Percentiles rank a stretch among this genome's conserved stretches.
Conservation (phyloP, 2,113 vertebrate species). For the Mus pahari region DNA sequence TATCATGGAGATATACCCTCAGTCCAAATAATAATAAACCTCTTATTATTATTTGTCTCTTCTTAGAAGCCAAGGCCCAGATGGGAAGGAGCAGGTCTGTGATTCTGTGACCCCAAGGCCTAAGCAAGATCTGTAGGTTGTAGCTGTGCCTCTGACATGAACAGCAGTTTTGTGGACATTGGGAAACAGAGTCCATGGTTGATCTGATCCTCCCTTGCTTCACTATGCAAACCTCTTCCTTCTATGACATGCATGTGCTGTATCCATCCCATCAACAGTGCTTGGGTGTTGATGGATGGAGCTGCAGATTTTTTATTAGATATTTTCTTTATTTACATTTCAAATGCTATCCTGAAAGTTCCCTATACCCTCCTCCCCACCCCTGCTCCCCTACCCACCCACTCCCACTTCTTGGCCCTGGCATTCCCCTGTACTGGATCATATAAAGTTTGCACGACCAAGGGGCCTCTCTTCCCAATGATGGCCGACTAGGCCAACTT, state of each 20-base stretch:
- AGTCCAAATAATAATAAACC: no score
- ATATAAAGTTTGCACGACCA: no score
- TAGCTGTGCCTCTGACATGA: no score
- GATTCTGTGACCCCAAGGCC: background rate
- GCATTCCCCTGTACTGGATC: no score
- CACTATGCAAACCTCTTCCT: background rate
- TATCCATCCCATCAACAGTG: background rate
- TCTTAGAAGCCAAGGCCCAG: background rate
- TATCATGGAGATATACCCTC: background rate
- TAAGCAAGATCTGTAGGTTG: background rate
- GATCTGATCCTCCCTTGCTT: background rate
- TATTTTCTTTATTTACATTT: no score
- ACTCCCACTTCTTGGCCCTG: no score
- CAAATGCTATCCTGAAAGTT: no score
- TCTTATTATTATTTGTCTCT: background rate
- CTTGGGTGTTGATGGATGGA: background rate
- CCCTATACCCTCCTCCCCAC: no score
- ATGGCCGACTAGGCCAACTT: no score
- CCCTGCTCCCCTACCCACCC: no score
- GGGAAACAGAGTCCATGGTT: background rate
- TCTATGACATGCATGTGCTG: rapidly evolving
- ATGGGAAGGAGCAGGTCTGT: background rate
- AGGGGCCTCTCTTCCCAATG: no score
- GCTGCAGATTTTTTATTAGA: background rate
- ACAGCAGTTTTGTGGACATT: background rate